Evolutionary conservation across 92 coral and sea anemone genomes (phyloP), one percentile per base, ranked within the genome.

Genomic region (Actinostola sp.): DNA sequence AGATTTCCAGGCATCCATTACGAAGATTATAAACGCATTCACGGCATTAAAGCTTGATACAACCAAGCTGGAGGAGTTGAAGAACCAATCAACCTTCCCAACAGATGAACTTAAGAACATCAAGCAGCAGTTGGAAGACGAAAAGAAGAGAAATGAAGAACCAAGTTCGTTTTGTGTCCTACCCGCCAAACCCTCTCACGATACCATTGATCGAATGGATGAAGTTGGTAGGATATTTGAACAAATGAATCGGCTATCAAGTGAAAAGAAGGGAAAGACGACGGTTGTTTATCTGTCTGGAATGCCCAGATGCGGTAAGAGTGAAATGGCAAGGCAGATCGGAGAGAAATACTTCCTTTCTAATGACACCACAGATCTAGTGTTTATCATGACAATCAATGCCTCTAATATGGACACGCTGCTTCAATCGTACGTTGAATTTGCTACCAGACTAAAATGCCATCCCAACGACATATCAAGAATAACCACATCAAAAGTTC

Each of bases 271-370:
- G 0, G 49, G 67, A n/a, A 59, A 43, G 54, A 58, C 67, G 20
- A 69, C 68, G 33, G 53, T 72, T 0, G 25, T 78, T 27, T 78
- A 69, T 50, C 53, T 78, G 36, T 78, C 84, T 5, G 84, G 84
- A 10, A 77, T 28, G 42, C 83, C 83, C 6, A 76, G 83, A 1
- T 77, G 76, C 53, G 82, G 82, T 26, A 76, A 77, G 53, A 77
- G 59, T 66, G 73, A 77, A 67, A 38, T 67, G 27, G 84, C 84
- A 54, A 72, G 77, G 65, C 77, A 78, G n/a, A 26, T 78, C 43
- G 84, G 84, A 78, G 43, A 69, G 45, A 39, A 39, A 48, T 57
- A 61, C 26, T 60, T 57, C 63, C 28, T 43, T 23, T 24, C 25
- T 29, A 21, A 59, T 15, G 35, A 29, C n/a, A 12, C 12, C 7